Evolutionary conservation across 1,140 invertebrate genomes (phyloP).

Genomic region (Drosophila sulfurigaster): DNA sequence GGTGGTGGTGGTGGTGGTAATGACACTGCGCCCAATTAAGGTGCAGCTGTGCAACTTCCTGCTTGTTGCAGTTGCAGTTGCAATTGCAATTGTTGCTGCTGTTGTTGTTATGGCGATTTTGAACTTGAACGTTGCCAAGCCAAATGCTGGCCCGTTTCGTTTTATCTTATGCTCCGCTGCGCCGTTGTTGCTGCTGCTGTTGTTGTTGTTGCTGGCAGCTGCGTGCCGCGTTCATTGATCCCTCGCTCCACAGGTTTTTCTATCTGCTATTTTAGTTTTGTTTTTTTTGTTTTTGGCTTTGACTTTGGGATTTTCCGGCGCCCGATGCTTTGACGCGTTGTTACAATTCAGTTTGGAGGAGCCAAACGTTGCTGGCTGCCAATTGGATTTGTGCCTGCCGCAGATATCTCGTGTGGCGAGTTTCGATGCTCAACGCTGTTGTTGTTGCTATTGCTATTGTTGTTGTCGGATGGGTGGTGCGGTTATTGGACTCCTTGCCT

Average conservation of each 20-base stretch:
- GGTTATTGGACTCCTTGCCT: slow-evolving; percentile 76
- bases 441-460: background rate
- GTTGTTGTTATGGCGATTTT: slow-evolving; percentile 55
- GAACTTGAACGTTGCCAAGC: slow-evolving; percentile 74
- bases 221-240: slow-evolving; percentile 81
- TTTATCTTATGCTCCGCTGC: slow-evolving; percentile 68
- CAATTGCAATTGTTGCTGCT: slow-evolving; percentile 27
- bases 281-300: slow-evolving; percentile 38
- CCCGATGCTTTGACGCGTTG: slow-evolving; percentile 45
- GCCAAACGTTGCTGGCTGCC: slow-evolving; percentile 27
- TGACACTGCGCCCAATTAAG: slow-evolving; percentile 79
- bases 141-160: slow-evolving; percentile 56
- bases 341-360: slow-evolving; percentile 62
- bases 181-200: slow-evolving; percentile 32
- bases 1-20: slow-evolving; percentile 58
- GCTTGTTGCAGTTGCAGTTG: slow-evolving; percentile 46
- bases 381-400: slow-evolving; percentile 73
- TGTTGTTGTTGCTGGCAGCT: slow-evolving; percentile 64
- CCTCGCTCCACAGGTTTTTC: slow-evolving; percentile 58
- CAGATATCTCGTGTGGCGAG: slow-evolving; percentile 80
- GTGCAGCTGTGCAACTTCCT: slow-evolving; percentile 76
- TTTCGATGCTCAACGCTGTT: slow-evolving; percentile 45
- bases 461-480: slow-evolving; percentile 37
- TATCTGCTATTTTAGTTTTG: background rate
- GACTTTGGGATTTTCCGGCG: slow-evolving; percentile 72